Base-by-base conservation (phyloP, 64 coral and sea anemone genomes). In the Pocillopora verrucosa region DNA sequence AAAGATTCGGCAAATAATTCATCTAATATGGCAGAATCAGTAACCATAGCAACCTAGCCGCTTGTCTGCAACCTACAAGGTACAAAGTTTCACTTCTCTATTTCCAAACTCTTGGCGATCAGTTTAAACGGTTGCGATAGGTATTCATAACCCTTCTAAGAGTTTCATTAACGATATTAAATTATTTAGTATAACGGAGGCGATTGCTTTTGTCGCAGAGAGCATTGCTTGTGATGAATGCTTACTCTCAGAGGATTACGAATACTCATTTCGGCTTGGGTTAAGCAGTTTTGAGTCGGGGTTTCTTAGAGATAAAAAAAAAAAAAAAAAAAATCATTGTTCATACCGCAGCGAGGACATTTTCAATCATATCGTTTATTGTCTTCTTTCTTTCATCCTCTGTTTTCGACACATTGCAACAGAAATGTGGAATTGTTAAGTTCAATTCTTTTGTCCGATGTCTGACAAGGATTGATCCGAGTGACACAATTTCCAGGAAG, bases 381-480 rank as follows among this genome's bases (percentile, higher is more conserved):
- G 41, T 51, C 41, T 51, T 51, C 57, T 17, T 4, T 60, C 57
- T 20, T 60, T 34, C 24, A 56, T 30, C 57, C 41, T 51, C 41
- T 51, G 41, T 51, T 51, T 51, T 51, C 41, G 77, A 59, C 5
- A 80, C 22, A 80, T 80, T 80, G 10, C 56, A 14, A 80, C 77
- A 80, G n/a, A 80, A 80, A 60, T 80, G 0, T 34, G 77, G 77
- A 60, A 80, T 80, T 19, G 0, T 58, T 7, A 80, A 3, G 16
- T 80, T 59, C n/a, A 80, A 14, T 26, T 80, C 19, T 80, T 80
- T 16, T 26, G 56, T 80, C 2, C 17, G 57, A 22, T 56, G 17
- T 19, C 17, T 60, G 2, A 80, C 77, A 22, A 80, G 77, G 6
- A 80, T 60, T 60, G 77, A 80, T 16, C 77, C 77, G 9, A 80